Conservation (phyloP, 2,113 vertebrate species). For the Leucoraja erinaceus region DNA sequence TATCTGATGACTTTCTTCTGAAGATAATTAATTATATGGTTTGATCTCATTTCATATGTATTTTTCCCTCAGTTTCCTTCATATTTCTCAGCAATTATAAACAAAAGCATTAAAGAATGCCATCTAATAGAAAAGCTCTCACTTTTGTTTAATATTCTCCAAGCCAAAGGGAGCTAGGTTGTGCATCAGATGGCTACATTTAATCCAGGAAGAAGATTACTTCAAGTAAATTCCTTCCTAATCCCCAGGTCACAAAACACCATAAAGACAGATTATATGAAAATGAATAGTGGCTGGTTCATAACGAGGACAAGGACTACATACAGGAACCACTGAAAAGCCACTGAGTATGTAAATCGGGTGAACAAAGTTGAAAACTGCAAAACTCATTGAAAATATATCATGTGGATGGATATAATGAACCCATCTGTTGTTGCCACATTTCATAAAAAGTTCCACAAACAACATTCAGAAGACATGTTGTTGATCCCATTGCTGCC, state of each 20-base stretch:
- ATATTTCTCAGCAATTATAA: not conserved
- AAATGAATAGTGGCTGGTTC: not conserved
- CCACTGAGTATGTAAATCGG: not conserved
- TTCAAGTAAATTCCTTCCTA: constrained; percentile 9
- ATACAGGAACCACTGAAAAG: not conserved
- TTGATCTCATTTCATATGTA: not conserved
- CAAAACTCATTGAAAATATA: not conserved
- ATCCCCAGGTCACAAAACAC: constrained; percentile 6
- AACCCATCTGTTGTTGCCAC: constrained; percentile 16
- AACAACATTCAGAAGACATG: not conserved
- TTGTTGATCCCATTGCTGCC: not conserved
- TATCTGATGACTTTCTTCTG: not conserved
- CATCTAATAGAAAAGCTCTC: not conserved
- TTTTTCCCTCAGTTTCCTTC: not conserved
- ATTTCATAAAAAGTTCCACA: not conserved
- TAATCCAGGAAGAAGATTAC: constrained; percentile 31
- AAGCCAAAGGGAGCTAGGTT: not conserved
- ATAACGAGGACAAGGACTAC: not conserved
- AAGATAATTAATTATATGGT: not conserved
- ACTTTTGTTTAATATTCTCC: not conserved
- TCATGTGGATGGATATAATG: constrained; percentile 4
- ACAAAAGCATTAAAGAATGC: not conserved
- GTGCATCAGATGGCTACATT: not conserved
- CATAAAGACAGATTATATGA: not conserved
- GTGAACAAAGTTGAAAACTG: not conserved